Conservation (phyloP, 2,797 vertebrate species). For the Ispidina lecontei region DNA sequence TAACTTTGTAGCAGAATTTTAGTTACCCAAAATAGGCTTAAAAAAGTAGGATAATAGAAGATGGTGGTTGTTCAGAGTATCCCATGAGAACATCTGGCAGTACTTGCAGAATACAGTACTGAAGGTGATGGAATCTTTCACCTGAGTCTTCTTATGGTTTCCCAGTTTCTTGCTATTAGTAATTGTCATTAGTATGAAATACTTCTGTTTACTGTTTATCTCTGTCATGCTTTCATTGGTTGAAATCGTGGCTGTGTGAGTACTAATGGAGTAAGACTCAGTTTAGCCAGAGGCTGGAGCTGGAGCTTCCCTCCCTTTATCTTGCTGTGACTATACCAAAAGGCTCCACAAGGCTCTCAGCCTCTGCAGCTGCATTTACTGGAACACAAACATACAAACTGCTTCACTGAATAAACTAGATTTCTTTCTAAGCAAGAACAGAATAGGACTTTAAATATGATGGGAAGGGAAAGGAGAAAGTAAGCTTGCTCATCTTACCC, state of each 20-base stretch:
- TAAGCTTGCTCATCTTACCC: background rate
- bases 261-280: rapidly evolving
- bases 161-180: background rate
- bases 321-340: background rate
- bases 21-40: background rate
- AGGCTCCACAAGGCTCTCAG: background rate
- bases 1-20: background rate
- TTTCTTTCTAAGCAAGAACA: background rate
- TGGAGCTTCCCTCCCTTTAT: background rate
- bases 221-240: background rate
- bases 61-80: background rate
- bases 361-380: background rate
- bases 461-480: background rate
- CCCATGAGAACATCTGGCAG: background rate
- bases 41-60: background rate
- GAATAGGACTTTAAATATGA: background rate
- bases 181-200: background rate
- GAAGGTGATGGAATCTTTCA: background rate
- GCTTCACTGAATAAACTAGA: background rate
- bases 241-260: background rate
- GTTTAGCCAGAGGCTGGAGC: background rate
- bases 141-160: background rate
- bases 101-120: background rate
- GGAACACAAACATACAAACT: background rate
- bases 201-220: background rate